Evolutionary conservation across 2,113 vertebrate species (phyloP), one percentile per base, ranked within the genome.

Genomic region (Mastomys natalensis): DNA sequence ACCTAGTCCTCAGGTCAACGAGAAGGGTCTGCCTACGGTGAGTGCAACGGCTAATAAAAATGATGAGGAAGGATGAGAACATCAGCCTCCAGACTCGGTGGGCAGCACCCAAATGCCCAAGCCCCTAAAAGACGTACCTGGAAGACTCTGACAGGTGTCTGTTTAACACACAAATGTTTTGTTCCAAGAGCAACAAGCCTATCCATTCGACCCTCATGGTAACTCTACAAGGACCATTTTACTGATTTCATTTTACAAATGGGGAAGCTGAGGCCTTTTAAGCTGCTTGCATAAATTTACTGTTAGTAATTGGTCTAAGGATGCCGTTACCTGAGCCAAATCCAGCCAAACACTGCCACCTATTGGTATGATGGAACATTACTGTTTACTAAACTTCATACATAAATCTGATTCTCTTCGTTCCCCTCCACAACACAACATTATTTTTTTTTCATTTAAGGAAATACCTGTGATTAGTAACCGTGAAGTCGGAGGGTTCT

Each of bases 281-380:
- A 34, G 3, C 15, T 21, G 31, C 48, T 84, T 89, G 34, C 48
- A 7, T 55, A 55, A 91, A 53, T 48, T 40, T 60, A 13, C 11
- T 43, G 40, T 64, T 95, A 21, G 0, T 31, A 62, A 81, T 0
- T 37, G 11, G 17, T 29, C 12, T 2, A 17, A 19, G 53, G 60
- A 62, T 2, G 48, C 19, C 68, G 37, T 4, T 5, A 24, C 29
- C 7, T 15, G 22, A 2, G 5, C 16, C 85, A n/a, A 45, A 5
- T 24, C 90, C 88, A 89, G 91, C 86, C 6, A 81, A 95, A 97
- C 51, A 89, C 94, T 95, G 88, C 86, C 96, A 82, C 81, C 68
- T 96, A 55, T 0, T 45, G 97, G 91, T 73, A 81, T 17, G 5
- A 88, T 43, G 40, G 2, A 45, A 45, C 76, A 95, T 87, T 4